phyloP scores from a whole-genome alignment of 1,140 invertebrate genomes.

The Drosophila biarmipes region DNA sequence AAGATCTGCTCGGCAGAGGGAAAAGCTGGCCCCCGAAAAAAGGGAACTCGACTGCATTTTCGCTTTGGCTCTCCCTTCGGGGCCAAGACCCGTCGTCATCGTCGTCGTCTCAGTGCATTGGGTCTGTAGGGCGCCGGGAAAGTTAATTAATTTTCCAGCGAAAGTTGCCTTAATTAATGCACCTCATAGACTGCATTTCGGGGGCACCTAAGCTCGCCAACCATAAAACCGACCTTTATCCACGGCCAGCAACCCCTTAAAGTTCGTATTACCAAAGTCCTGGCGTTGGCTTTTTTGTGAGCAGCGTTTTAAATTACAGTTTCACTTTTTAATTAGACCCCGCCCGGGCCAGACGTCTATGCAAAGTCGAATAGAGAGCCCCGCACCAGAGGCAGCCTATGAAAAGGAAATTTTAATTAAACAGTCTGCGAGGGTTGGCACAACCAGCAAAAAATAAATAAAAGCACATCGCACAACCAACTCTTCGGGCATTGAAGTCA shows the following conservation, averaged over 20 bases:
- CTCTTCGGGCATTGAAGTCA: slow-evolving; percentile 6
- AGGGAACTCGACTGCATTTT: slow-evolving; percentile 37
- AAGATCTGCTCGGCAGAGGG: slow-evolving; percentile 22
- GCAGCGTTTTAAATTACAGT: slow-evolving; percentile 50
- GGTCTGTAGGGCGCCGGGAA: slow-evolving; percentile 59
- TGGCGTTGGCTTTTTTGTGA: slow-evolving; percentile 1
- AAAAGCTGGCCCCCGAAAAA: slow-evolving; percentile 18
- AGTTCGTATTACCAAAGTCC: slow-evolving; percentile 45
- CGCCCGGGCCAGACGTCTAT: slow-evolving; percentile 38
- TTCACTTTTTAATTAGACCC: slow-evolving; percentile 59
- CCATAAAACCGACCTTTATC: slow-evolving; percentile 22
- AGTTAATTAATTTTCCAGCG: slow-evolving; percentile 58
- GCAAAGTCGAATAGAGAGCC: slow-evolving; percentile 49
- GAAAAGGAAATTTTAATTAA: slow-evolving; percentile 62
- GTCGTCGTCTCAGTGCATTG: slow-evolving; percentile 30
- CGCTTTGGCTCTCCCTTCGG: slow-evolving; percentile 39
- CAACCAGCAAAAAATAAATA: slow-evolving; percentile 12
- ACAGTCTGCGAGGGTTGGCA: slow-evolving; percentile 39
- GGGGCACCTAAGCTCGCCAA: slow-evolving; percentile 10
- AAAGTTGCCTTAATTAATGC: slow-evolving; percentile 63
- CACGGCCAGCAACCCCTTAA: slow-evolving; percentile 24
- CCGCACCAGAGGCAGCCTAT: slow-evolving; percentile 13
- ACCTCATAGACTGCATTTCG: slow-evolving; percentile 37
- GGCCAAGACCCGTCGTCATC: slow-evolving; percentile 7
- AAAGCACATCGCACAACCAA: slow-evolving; percentile 18